Base-by-base conservation (phyloP, 2,888 invertebrate species). In the Trichogramma dendrolimi region DNA sequence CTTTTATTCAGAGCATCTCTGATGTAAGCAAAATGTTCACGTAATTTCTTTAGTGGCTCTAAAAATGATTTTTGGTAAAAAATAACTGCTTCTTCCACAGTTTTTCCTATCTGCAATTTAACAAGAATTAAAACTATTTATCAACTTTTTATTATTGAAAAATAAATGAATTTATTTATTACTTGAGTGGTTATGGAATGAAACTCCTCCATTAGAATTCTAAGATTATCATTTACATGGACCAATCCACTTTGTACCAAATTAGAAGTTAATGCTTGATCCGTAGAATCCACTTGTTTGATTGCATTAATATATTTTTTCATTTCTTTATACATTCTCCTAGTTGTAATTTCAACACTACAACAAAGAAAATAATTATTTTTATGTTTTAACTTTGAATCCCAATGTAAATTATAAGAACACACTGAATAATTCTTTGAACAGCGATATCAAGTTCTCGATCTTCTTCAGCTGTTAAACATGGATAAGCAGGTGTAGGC, bases 191-290 rank as follows among this genome's bases (percentile, higher is more conserved):
- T 78, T 54, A 81, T 79, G 6, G 81, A 80, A 69, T 79, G 78
- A 71, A 82, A 82, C 41, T 81, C 78, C 67, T 81, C 81, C 0
- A 80, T 77, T 11, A 81, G 71, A 27, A 69, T 72, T 60, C 81
- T 73, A 11, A 81, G 74, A 42, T 79, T 75, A 51, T 79, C 75
- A 61, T 75, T 77, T 38, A 78, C 69, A 54, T 81, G 79, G 44
- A 79, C 80, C n/a, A 81, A 65, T 41, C 71, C 70, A 65, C 79
- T 79, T 6, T 73, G 72, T 50, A 78, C 78, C 38, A 82, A 68
- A 70, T 81, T 81, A 4, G 72, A 69, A 38, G 78, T 79, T 57
- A 82, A 71, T 64, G 76, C 73, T 65, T 78, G 78, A 70, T 82
- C 82, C 3, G 75, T 72, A 60, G 72, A 70, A 56, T 76, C 74